phyloP scores from a whole-genome alignment of 1,140 invertebrate genomes.

The Mercenaria mercenaria region DNA sequence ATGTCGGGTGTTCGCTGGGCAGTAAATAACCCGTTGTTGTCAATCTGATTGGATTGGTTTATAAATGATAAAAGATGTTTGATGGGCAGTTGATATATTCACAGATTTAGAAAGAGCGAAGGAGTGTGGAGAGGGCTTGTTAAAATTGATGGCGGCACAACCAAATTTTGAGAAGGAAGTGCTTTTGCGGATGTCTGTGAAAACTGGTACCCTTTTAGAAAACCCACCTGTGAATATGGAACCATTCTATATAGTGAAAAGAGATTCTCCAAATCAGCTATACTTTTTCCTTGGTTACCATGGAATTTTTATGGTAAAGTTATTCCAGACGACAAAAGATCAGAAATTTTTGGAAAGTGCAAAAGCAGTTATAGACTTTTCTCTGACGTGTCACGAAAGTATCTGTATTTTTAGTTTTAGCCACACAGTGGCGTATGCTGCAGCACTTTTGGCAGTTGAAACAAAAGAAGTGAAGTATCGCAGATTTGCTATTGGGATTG shows the following conservation, averaged over 20 bases:
- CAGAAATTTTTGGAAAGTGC: conserved; percentile 63
- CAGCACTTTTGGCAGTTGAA: conserved; percentile 63
- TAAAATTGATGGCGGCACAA: conserved; percentile 63
- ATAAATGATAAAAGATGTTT: too few species aligned
- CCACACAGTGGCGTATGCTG: conserved; percentile 71
- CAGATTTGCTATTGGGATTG: conserved; percentile 58
- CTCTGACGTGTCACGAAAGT: conserved; percentile 66
- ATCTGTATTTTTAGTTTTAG: conserved; percentile 69
- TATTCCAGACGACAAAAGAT: conserved; percentile 62
- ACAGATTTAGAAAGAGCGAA: conserved; percentile 68
- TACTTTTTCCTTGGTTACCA: conserved; percentile 72
- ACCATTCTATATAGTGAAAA: conserved; percentile 63
- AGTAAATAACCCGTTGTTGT: too few species aligned
- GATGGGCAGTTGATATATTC: too few species aligned
- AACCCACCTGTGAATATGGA: conserved; percentile 26
- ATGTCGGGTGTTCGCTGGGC: too few species aligned
- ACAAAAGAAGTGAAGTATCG: conserved; percentile 69
- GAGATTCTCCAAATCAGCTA: conserved; percentile 58
- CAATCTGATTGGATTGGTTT: too few species aligned
- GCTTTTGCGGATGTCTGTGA: conserved; percentile 35
- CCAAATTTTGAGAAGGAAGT: conserved; percentile 60
- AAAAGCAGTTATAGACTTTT: conserved; percentile 66
- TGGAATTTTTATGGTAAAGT: conserved; percentile 70
- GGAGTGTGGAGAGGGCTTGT: conserved; percentile 61
- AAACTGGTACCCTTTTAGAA: conserved; percentile 48